Conservation (phyloP, 2,888 invertebrate genomes). For the Autographa pulchrina region DNA sequence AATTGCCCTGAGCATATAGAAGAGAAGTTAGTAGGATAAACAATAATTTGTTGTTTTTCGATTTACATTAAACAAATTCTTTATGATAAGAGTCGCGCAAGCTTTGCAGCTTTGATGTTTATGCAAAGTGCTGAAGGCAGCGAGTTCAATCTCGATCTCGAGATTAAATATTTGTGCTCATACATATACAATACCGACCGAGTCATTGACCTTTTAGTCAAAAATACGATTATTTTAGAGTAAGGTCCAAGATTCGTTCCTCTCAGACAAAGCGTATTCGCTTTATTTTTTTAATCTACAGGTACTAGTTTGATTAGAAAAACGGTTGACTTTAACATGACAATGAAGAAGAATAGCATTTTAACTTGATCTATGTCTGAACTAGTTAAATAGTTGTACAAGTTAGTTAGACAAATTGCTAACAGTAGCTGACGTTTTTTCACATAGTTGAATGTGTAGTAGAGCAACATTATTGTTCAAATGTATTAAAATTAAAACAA, state of each 20-base stretch:
- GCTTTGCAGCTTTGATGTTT: not conserved
- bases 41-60: not conserved
- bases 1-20: not conserved
- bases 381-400: not conserved
- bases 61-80: conserved; percentile 3
- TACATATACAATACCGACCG: not conserved
- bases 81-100: not conserved
- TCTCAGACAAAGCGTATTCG: not conserved
- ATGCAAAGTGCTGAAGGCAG: not conserved
- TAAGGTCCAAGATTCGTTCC: not conserved
- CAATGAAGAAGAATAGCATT: not conserved
- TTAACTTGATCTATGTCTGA: not conserved
- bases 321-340: not conserved
- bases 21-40: not conserved
- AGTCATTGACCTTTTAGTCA: not conserved
- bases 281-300: not conserved
- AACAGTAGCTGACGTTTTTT: not conserved
- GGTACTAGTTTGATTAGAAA: not conserved
- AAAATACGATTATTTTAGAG: not conserved
- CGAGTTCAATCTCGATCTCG: conserved; percentile 9
- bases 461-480: too few relatives aligned
- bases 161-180: conserved; percentile 1
- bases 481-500: too few relatives aligned
- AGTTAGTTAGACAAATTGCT: not conserved
- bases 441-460: not conserved